A percentile compares a stretch with the other conserved stretches of the same genome.
Evolutionary conservation across 2,113 vertebrate genomes (phyloP).

Genomic region (Xiphophorus couchianus): DNA sequence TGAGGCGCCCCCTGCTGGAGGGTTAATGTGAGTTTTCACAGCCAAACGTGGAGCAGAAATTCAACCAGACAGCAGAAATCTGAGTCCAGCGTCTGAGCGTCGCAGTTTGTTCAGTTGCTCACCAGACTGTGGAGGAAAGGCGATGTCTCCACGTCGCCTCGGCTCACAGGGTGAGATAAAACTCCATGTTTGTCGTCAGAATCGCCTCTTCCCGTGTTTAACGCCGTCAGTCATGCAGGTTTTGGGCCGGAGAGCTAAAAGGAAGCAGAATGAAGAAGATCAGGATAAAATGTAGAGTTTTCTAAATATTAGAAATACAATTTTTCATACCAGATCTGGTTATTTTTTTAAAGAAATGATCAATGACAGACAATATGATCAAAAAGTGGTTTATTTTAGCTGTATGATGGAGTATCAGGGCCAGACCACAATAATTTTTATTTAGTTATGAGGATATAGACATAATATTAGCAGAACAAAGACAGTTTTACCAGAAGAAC

Average conservation of each 20-base stretch:
- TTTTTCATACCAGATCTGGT: too few species aligned
- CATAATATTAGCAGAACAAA: too few species aligned
- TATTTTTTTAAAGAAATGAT: too few species aligned
- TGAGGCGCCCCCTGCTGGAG: constrained; percentile 57
- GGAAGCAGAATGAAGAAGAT: constrained; percentile 36
- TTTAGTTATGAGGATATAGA: too few species aligned
- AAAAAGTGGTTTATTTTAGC: not conserved
- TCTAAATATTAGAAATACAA: not conserved
- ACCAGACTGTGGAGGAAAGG: constrained; percentile 2
- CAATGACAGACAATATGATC: too few species aligned
- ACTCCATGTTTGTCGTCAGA: constrained; percentile 63
- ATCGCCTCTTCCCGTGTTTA: constrained; percentile 76
- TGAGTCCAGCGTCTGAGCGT: constrained; percentile 11
- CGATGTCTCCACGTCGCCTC: not conserved
- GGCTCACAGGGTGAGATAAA: not conserved
- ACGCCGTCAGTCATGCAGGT: constrained; percentile 91
- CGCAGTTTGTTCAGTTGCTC: constrained; percentile 20
- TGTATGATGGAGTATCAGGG: too few species aligned
- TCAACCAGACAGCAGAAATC: constrained; percentile 61
- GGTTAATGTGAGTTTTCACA: constrained; percentile 6
- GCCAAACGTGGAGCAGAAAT: constrained; percentile 10
- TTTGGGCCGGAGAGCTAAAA: constrained; percentile 91
- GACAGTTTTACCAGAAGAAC: too few species aligned
- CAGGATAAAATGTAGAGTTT: not conserved
- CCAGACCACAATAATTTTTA: too few species aligned